phyloP scores from a whole-genome alignment of 2,888 invertebrate species.

The Saturnia japonica region DNA sequence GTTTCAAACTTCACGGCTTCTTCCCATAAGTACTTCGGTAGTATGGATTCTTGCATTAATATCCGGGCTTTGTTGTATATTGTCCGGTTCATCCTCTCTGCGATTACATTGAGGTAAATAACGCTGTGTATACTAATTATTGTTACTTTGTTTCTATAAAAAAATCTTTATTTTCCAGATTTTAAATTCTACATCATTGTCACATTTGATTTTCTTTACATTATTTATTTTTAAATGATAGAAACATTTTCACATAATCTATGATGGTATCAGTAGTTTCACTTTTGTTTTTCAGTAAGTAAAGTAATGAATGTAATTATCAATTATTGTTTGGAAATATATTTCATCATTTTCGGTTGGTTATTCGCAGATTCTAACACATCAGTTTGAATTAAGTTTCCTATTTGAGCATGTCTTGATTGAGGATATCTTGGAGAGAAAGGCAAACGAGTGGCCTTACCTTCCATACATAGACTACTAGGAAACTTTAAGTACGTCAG shows the following conservation, averaged over 20 bases:
- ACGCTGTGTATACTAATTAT: background rate
- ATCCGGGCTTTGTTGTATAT: background rate
- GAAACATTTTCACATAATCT: background rate
- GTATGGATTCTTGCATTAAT: background rate
- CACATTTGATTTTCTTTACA: background rate
- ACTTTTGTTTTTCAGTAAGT: background rate
- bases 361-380: background rate
- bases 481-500: background rate
- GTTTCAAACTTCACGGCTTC: background rate
- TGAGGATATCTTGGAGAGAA: background rate
- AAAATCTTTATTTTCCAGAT: background rate
- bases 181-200: background rate
- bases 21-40: background rate
- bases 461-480: background rate
- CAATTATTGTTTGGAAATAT: background rate
- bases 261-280: background rate
- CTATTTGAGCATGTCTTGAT: background rate
- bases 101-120: background rate
- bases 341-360: background rate
- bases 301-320: background rate
- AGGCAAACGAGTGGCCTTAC: background rate
- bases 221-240: background rate
- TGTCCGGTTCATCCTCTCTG: too few relatives aligned
- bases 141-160: background rate
- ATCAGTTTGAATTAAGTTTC: background rate